Percentiles rank a stretch among this genome's conserved stretches.
phyloP scores from a whole-genome alignment of 1,140 invertebrate genomes.

The Gonatopus flavifemur region DNA sequence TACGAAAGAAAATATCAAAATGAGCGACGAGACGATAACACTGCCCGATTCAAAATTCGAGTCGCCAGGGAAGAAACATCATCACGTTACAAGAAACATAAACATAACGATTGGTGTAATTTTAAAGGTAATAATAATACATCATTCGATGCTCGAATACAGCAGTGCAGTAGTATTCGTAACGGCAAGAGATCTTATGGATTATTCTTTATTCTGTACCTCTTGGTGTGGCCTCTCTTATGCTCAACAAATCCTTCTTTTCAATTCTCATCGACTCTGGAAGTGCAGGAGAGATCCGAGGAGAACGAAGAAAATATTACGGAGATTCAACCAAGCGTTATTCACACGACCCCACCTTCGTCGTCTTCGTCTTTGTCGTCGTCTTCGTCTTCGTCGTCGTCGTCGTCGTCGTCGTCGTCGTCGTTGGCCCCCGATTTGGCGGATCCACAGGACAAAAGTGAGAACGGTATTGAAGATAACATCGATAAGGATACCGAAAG shows the following conservation, averaged over 20 bases:
- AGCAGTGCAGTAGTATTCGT: neutral
- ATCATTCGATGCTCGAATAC: no score
- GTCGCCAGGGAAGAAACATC: constrained; percentile 7
- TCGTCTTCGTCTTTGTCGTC: neutral
- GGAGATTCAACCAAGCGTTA: constrained; percentile 9
- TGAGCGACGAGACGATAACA: constrained; percentile 29
- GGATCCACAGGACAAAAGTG: no score
- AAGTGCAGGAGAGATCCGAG: constrained; percentile 32
- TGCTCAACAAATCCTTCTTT: constrained; percentile 40
- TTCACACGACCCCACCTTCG: neutral
- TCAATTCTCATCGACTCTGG: constrained; percentile 27
- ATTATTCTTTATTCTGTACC: constrained; percentile 42
- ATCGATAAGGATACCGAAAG: no score
- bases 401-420: neutral
- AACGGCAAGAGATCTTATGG: constrained; percentile 20
- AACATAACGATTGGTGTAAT: neutral
- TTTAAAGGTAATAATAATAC: neutral
- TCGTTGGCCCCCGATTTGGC: neutral
- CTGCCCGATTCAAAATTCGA: constrained; percentile 38
- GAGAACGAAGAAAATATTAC: constrained; percentile 25
- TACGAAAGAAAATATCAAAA: no score
- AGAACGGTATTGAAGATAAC: no score
- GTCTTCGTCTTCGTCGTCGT: neutral
- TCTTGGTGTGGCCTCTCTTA: constrained; percentile 44
- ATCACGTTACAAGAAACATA: neutral